Base-by-base conservation (phyloP, 2,888 invertebrate genomes). In the Phyllotreta striolata region DNA sequence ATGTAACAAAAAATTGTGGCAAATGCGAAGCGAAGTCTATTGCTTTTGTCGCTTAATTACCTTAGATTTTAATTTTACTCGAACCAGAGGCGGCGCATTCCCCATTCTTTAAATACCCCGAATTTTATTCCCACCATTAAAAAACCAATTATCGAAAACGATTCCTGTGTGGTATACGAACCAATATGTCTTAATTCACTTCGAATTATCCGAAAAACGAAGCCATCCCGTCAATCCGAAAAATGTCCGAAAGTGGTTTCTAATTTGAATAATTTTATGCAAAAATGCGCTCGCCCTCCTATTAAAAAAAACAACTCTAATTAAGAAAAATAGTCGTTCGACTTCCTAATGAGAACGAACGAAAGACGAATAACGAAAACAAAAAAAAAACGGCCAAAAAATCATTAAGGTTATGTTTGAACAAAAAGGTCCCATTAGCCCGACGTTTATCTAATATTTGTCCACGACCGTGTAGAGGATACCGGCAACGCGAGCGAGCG, bases 401-500 rank as follows among this genome's bases (percentile, higher is more conserved):
- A 76, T 78, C 79, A 79, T 79, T 79, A 79, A 76, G 78, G 74
- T 77, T 74, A 78, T 77, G 77, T 77, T 79, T 78, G 78, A 79
- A 80, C 79, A 80, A 80, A 80, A 80, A 79, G 78, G 76, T 62
- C 79, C 79, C 79, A 80, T 80, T 80, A 80, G 78, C 74, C 73
- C 75, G 76, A 76, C 78, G 78, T 79, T 80, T 80, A 80, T 80
- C 80, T 80, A 80, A 80, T 80, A 80, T 80, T 80, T 80, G 80
- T 80, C 80, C 79, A 79, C 79, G 79, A 77, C 73, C 75, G 74
- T 77, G 78, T 79, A 78, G 74, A 75, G 73, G 75, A 77, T 76
- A 76, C 71, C 73, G 76, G 72, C 72, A 70, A 74, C 72, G 75
- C 61, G 76, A 68, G 62, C 47, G 65, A 72, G 34, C 41, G 60